Conservation (phyloP, 2,797 vertebrate genomes). For the Danio choprae region DNA sequence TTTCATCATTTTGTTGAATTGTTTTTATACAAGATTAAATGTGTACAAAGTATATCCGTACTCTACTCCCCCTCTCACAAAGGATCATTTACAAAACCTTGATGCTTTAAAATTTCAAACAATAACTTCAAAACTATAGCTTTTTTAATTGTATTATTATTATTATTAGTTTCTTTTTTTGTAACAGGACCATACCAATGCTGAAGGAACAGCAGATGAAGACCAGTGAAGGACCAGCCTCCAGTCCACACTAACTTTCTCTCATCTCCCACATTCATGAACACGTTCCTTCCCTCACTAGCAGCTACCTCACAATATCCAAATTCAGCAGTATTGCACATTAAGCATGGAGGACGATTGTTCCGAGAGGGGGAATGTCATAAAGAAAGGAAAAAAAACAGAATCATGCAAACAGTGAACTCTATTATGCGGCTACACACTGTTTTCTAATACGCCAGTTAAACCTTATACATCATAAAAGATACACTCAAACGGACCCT, state of each 20-base stretch:
- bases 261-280: constrained; percentile 63
- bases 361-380: constrained; percentile 73
- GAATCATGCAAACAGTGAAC: constrained; percentile 68
- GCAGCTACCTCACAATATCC: constrained; percentile 81
- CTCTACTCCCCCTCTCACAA: constrained; percentile 68
- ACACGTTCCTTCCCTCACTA: constrained; percentile 64
- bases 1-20: constrained; percentile 65
- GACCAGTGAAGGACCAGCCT: constrained; percentile 81
- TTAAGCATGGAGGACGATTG: constrained; percentile 77
- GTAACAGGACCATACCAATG: constrained; percentile 81
- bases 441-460: constrained; percentile 46
- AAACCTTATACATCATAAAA: constrained; percentile 43
- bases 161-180: constrained; percentile 64
- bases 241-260: constrained; percentile 77
- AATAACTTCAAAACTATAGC: constrained; percentile 67
- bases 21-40: constrained; percentile 81
- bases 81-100: constrained; percentile 85
- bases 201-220: constrained; percentile 83
- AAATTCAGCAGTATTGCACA: constrained; percentile 80
- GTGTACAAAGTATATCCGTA: constrained; percentile 83
- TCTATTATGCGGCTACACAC: constrained; percentile 47
- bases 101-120: constrained; percentile 82
- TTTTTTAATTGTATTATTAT: constrained; percentile 35
- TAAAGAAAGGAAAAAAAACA: constrained; percentile 51
- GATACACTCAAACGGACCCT: constrained; percentile 44